Percentiles rank a stretch among this genome's conserved stretches.
These are phyloP conservation scores for Brachionus paranguensis DNA, from an alignment of 1,140 invertebrate species.

Conservation along the genomic window DNA sequence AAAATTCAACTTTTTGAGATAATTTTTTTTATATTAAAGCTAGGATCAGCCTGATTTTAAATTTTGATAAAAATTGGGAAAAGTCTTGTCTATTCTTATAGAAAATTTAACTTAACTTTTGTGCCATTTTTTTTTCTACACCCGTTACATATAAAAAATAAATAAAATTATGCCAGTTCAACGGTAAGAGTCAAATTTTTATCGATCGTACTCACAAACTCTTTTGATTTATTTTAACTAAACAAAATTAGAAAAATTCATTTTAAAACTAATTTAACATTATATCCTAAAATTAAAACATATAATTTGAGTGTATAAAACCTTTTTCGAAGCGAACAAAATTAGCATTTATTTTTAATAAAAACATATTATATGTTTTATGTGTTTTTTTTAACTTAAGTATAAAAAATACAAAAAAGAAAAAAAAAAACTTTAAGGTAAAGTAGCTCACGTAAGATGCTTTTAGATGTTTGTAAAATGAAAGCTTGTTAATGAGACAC, in stretches of 20 bases:
- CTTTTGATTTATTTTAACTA: background rate
- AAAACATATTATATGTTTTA: background rate
- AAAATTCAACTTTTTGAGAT: no score
- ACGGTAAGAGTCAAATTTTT: no score
- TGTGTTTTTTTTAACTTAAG: background rate
- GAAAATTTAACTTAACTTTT: no score
- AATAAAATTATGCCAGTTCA: no score
- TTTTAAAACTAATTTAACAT: background rate
- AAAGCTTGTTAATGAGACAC: background rate
- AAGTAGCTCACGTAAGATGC: background rate
- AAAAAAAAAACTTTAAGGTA: background rate
- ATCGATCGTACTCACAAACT: no score
- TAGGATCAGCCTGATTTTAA: no score
- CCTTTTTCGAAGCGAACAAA: background rate
- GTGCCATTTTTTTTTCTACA: no score
- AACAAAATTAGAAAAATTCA: background rate
- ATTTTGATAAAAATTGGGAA: no score
- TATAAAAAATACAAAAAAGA: no score
- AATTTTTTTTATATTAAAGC: no score
- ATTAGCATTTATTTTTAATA: background rate
- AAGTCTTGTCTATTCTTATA: no score
- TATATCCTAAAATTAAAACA: background rate
- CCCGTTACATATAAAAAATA: no score
- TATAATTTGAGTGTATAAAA: background rate
- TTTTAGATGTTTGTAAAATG: background rate